A percentile compares a stretch with the other conserved stretches of the same genome.
Conservation (phyloP, 37 sponge, comb jelly and placozoan species). For the Halichondria panicea region DNA sequence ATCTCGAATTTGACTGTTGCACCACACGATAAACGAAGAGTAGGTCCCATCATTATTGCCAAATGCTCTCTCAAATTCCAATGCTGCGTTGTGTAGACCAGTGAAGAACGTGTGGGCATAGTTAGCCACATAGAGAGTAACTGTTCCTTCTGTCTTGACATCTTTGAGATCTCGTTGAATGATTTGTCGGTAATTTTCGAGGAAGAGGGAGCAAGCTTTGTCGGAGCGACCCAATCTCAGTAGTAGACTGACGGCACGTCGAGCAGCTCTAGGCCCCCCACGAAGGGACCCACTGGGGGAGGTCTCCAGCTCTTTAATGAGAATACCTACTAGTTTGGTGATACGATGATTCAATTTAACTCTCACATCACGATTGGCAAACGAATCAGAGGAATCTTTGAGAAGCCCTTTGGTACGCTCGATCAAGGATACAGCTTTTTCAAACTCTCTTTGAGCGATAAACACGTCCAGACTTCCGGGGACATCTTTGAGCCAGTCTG, state of each 20-base stretch:
- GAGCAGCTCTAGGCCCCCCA: slow-evolving; percentile 86
- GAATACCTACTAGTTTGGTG: slow-evolving; percentile 54
- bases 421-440: slow-evolving; percentile 78
- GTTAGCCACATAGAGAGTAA: slow-evolving; percentile 80
- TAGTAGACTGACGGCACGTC: slow-evolving; percentile 75
- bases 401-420: slow-evolving; percentile 51
- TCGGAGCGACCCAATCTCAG: slow-evolving; percentile 75
- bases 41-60: slow-evolving; percentile 62
- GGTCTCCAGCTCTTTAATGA: slow-evolving; percentile 88
- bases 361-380: slow-evolving; percentile 66
- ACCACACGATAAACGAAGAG: slow-evolving; percentile 94
- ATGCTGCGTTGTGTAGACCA: slow-evolving; percentile 70
- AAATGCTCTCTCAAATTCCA: slow-evolving; percentile 85
- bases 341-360: slow-evolving; percentile 70
- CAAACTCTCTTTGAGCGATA: slow-evolving; percentile 97
- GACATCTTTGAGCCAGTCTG: slow-evolving; percentile 84
- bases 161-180: slow-evolving; percentile 63
- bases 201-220: slow-evolving; percentile 88
- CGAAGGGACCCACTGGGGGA: slow-evolving; percentile 75
- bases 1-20: slow-evolving; percentile 56
- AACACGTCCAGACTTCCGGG: slow-evolving; percentile 95
- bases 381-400: slow-evolving; percentile 66
- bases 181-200: slow-evolving; percentile 71
- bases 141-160: slow-evolving; percentile 88
- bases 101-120: slow-evolving; percentile 74